Base-by-base conservation (phyloP, 2,797 vertebrate genomes). In the Rhabdophis nuchalis region DNA sequence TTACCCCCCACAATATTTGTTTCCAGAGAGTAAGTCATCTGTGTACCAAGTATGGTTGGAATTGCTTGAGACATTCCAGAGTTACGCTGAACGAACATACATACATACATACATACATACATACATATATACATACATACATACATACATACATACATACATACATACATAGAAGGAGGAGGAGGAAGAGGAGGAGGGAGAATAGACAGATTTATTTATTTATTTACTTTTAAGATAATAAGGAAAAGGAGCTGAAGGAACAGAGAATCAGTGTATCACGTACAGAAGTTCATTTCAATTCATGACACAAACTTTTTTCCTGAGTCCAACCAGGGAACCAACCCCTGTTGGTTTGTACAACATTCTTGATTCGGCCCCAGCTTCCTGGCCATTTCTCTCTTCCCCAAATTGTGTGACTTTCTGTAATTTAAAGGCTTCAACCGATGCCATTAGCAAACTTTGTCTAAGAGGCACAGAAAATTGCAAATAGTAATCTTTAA, bases 401-500 rank as follows among this genome's bases (percentile, higher is more conserved):
- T 46, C 27, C 56, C n/a, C 64, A 3, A 61, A 82, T 77, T 68
- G 14, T 88, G 41, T 23, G n/a, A n/a, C 25, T 60, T 64, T 61
- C n/a, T 58, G 41, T 86, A 77, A 54, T 77, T 72, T n/a, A 60
- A 77, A 52, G n/a, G 18, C 88, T 91, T 54, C 23, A 29, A 27
- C 46, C 50, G 46, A 46, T 89, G 60, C 36, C 77, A 87, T 36
- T 53, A 77, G 61, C 60, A 92, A 91, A 90, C 85, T 61, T 90
- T 86, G 87, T 58, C 29, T 87, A 91, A 92, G 56, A 85, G 50
- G 72, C 29, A n/a, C 32, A 90, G 27, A 32, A 89, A 89, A 87
- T 87, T 82, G 46, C 61, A 92, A 61, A 85, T 90, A 10, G 1
- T 6, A 86, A 60, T 93, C 54, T 90, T 92, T 90, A 91, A 88